Evolutionary conservation across 2,113 vertebrate species (phyloP).

Genomic region (Zosterops borbonicus): DNA sequence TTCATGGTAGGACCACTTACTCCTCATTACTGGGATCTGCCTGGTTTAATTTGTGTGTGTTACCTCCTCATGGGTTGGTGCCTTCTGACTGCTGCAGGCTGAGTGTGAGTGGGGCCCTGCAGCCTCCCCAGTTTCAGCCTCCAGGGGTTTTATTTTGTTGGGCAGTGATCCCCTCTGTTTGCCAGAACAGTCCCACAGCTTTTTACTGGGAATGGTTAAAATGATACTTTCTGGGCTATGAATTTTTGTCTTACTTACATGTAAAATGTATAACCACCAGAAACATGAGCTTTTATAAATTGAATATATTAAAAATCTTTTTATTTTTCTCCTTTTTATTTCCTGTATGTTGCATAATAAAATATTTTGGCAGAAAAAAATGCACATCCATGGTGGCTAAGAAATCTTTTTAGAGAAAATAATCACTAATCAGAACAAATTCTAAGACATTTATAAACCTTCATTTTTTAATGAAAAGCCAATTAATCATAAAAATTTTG

Average conservation of each 20-base stretch:
- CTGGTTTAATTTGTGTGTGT: background rate
- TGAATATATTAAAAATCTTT: background rate
- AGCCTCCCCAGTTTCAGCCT: fast-evolving
- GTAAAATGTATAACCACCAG: background rate
- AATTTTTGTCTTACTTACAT: background rate
- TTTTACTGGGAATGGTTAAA: background rate
- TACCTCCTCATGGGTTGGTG: background rate
- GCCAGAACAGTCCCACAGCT: fast-evolving
- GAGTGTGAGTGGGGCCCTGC: background rate
- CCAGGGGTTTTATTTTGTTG: background rate
- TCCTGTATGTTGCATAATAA: background rate
- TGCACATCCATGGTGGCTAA: background rate
- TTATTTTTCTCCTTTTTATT: background rate
- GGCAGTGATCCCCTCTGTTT: fast-evolving
- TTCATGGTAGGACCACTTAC: background rate
- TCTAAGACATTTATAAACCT: background rate
- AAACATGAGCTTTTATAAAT: background rate
- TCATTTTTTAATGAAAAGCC: background rate
- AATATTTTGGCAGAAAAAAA: background rate
- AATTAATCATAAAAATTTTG: background rate
- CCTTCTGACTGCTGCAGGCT: background rate
- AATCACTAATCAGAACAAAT: background rate
- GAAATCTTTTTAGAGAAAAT: background rate
- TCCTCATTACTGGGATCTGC: background rate
- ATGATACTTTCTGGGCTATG: background rate